Percentiles rank a stretch among this genome's conserved stretches.
Conservation (phyloP, 2,797 vertebrate genomes). For the Alca torda region DNA sequence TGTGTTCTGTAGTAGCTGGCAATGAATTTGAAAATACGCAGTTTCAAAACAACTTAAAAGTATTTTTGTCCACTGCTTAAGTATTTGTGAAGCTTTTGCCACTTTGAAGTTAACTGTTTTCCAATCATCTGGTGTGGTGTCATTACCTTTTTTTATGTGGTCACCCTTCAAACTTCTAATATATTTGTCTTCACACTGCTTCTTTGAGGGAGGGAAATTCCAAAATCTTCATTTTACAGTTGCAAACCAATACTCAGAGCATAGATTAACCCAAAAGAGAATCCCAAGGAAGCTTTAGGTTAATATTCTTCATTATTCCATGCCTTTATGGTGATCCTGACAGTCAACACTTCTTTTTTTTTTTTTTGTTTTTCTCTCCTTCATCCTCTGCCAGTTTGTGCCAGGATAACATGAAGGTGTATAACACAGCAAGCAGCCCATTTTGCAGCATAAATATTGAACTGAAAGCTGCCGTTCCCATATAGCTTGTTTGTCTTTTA, state of each 20-base stretch:
- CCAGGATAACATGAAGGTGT: background rate
- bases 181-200: background rate
- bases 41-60: background rate
- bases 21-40: conserved; percentile 35
- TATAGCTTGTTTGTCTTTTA: background rate
- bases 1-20: conserved; percentile 17
- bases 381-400: background rate
- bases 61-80: background rate
- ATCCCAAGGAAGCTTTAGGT: background rate
- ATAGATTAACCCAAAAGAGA: background rate
- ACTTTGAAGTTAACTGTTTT: background rate
- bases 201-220: background rate
- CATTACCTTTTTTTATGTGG: background rate
- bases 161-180: background rate
- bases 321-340: background rate
- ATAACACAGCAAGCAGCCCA: background rate
- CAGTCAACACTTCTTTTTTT: background rate
- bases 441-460: background rate
- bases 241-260: background rate
- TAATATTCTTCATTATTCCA: background rate
- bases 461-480: background rate
- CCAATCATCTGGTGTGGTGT: background rate
- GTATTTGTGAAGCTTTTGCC: background rate
- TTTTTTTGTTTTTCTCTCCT: background rate
- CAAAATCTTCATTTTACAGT: background rate